Evolutionary conservation across 2,888 invertebrate species (phyloP).

Genomic region (Synanthedon myopaeformis): DNA sequence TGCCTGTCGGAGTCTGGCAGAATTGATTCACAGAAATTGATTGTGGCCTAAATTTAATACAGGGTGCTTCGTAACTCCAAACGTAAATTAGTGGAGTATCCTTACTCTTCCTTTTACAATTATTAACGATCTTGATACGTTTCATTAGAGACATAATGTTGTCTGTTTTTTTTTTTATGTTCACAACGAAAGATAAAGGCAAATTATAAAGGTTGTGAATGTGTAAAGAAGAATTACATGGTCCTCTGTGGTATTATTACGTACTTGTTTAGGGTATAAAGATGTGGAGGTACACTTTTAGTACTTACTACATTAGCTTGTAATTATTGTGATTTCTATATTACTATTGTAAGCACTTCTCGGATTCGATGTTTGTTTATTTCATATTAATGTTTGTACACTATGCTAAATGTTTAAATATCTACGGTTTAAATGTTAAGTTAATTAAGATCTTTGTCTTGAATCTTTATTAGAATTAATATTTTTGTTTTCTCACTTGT

Average conservation of each 20-base stretch:
- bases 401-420: background rate
- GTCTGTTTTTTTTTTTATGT: conserved; percentile 16
- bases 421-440: no score
- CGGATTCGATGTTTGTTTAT: background rate
- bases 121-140: background rate
- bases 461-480: no score
- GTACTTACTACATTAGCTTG: conserved; percentile 21
- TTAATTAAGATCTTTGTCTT: no score
- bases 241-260: conserved; percentile 17
- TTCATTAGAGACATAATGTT: background rate
- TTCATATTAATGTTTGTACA: background rate
- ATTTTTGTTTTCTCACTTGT: no score
- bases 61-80: conserved; percentile 16
- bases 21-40: conserved; percentile 1
- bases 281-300: conserved; percentile 15
- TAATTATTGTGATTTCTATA: conserved; percentile 26
- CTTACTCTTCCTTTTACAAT: background rate
- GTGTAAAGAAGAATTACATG: conserved; percentile 18
- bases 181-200: conserved; percentile 31
- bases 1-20: background rate
- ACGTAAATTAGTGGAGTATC: background rate
- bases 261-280: no score
- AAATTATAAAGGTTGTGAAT: conserved; percentile 43
- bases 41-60: conserved; percentile 21
- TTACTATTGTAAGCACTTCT: conserved; percentile 21